Evolutionary conservation across 2,797 vertebrate genomes (phyloP), one percentile per base, ranked within the genome.

Genomic region (Vultur gryphus): DNA sequence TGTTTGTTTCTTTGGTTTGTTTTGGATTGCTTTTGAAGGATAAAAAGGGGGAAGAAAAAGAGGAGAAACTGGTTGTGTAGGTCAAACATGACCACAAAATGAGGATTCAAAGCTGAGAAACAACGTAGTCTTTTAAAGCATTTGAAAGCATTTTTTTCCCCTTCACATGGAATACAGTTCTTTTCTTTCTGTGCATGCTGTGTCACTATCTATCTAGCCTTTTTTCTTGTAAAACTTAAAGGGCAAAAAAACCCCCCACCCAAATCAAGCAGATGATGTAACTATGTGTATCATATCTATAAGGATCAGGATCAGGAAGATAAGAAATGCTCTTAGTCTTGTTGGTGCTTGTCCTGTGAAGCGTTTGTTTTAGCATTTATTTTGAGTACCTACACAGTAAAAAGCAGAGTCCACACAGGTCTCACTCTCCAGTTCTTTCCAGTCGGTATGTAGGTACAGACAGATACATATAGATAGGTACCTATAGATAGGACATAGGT

Each of bases 1-100:
- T 97, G 82, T 85, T 94, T 94, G 81, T 90, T 97, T 81, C 69
- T 71, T 89, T 80, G 55, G 43, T 89, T 96, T 91, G 84, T 79
- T 89, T 94, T 96, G 90, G 29, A 92, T 93, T 83, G 72, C 61
- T 94, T 93, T 95, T 83, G 81, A 93, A 90, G 77, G 37, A 39
- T 13, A 84, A 91, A 82, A 91, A 82, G 52, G 29, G 19, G 51
- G 29, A 65, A 62, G 72, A 93, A 92, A 97, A 93, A 79, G 77
- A 89, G 77, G 87, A 76, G 77, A 91, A 88, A 86, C 46, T 37
- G 37, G 19, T 84, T 62, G 26, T 62, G 28, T 52, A 61, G 43
- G 58, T 61, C 43, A 52, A 82, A 57, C 9, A 14, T 9, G 19
- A 62, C 41, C 23, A 71, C 43, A 80, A 78, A 84, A 59, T 21